Evolutionary conservation across 1,140 invertebrate species (phyloP).

Genomic region (Drosophila rufa): DNA sequence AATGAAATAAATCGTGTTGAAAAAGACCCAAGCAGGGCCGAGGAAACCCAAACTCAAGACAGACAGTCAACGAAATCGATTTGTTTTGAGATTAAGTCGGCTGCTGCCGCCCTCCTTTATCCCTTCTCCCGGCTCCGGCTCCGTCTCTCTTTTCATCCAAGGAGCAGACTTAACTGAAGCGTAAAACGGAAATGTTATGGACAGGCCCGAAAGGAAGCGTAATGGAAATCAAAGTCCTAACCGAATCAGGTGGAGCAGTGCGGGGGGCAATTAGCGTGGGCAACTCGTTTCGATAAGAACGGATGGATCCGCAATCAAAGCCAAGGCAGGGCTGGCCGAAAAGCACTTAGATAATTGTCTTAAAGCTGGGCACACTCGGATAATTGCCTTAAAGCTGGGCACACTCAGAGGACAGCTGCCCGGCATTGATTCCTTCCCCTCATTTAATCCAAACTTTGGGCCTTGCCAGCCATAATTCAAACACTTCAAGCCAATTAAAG

Average conservation of each 20-base stretch:
- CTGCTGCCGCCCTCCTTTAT: constrained; percentile 48
- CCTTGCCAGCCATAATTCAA: constrained; percentile 17
- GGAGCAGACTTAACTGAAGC: constrained; percentile 53
- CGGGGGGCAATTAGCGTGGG: constrained; percentile 56
- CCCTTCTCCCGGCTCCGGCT: background rate
- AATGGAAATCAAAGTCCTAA: constrained; percentile 77
- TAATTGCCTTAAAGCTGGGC: constrained; percentile 32
- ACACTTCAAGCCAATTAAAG: constrained; percentile 62
- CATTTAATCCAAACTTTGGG: constrained; percentile 3
- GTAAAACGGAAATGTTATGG: constrained; percentile 77
- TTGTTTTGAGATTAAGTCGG: constrained; percentile 84
- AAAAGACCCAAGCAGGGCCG: constrained; percentile 51
- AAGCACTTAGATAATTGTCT: constrained; percentile 83
- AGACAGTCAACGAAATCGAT: constrained; percentile 79
- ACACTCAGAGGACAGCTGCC: constrained; percentile 23
- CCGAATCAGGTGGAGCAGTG: constrained; percentile 38
- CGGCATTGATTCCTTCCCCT: background rate
- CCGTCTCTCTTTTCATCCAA: constrained; percentile 8
- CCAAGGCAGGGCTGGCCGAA: constrained; percentile 49
- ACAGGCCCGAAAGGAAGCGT: constrained; percentile 56
- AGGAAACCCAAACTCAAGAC: constrained; percentile 24
- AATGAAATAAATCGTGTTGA: constrained; percentile 84
- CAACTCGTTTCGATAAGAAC: constrained; percentile 52
- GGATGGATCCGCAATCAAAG: constrained; percentile 60
- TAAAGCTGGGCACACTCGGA: constrained; percentile 55